These are phyloP conservation scores for Plebejus melissa DNA, from an alignment of 2,888 invertebrate genomes.

Conservation along the genomic window DNA sequence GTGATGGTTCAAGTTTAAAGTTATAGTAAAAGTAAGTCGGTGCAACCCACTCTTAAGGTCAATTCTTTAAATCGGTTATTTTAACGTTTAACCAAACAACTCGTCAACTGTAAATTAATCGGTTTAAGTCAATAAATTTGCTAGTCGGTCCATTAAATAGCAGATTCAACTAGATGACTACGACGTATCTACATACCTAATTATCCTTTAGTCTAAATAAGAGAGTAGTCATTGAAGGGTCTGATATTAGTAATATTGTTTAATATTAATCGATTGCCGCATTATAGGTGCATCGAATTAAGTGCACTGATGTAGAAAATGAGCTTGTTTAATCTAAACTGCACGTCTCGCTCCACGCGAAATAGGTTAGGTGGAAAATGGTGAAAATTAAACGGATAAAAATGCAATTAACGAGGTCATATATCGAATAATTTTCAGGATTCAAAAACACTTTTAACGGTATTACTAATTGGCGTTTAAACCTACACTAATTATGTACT, in stretches of 20 bases:
- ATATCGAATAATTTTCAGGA: neutral
- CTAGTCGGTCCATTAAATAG: too few relatives aligned
- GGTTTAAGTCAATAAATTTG: too few relatives aligned
- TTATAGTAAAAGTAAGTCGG: too few relatives aligned
- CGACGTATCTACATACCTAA: neutral
- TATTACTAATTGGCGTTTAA: neutral
- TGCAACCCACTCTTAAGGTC: too few relatives aligned
- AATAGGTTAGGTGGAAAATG: conserved; percentile 48
- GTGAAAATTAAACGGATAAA: conserved; percentile 31
- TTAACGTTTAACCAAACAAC: too few relatives aligned
- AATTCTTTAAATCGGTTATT: too few relatives aligned
- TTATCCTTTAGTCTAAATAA: neutral
- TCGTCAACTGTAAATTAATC: too few relatives aligned
- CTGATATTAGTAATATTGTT: neutral
- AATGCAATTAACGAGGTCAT: conserved; percentile 29
- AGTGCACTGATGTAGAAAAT: conserved; percentile 44
- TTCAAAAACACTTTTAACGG: neutral
- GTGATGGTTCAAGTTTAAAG: too few relatives aligned
- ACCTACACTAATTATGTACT: too few relatives aligned
- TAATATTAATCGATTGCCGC: conserved; percentile 25
- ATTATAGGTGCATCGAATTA: conserved; percentile 35
- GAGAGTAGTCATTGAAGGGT: neutral
- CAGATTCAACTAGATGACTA: too few relatives aligned
- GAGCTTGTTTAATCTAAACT: conserved; percentile 44
- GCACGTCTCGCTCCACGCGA: conserved; percentile 35